A percentile compares a stretch with the other conserved stretches of the same genome.
phyloP scores from a whole-genome alignment of 2,113 vertebrate genomes.

The Percopsis transmontana region DNA sequence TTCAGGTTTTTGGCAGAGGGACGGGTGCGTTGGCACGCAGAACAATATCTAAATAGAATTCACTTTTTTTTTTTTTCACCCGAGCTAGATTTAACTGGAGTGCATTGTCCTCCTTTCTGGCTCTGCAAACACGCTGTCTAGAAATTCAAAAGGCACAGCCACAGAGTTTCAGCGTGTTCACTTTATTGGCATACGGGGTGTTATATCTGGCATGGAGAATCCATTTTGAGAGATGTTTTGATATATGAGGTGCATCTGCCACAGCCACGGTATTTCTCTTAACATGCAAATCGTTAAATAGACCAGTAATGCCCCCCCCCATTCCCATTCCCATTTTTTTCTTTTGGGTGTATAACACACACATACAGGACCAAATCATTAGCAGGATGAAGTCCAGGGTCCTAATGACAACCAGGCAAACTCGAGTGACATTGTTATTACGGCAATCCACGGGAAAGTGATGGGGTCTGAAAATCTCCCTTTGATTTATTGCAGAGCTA shows the following conservation, averaged over 20 bases:
- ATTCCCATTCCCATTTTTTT: constrained; percentile 40
- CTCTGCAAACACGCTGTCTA: constrained; percentile 60
- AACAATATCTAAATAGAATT: constrained; percentile 73
- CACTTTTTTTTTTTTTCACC: constrained; percentile 59
- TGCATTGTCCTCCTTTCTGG: constrained; percentile 70
- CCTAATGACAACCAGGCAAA: constrained; percentile 72
- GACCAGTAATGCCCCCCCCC: constrained; percentile 63
- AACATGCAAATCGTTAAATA: constrained; percentile 68
- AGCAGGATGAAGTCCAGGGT: constrained; percentile 67
- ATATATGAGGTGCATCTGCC: constrained; percentile 60
- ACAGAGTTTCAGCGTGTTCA: constrained; percentile 51
- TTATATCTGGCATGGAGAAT: constrained; percentile 71
- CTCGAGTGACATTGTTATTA: constrained; percentile 77
- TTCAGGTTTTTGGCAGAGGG: constrained; percentile 65
- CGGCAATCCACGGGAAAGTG: constrained; percentile 68
- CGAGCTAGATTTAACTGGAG: constrained; percentile 70
- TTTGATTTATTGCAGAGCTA: constrained; percentile 78
- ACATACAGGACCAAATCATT: constrained; percentile 65
- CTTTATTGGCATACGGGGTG: constrained; percentile 60
- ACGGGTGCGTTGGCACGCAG: constrained; percentile 64
- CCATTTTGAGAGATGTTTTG: constrained; percentile 53
- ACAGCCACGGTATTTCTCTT: constrained; percentile 55
- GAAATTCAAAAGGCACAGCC: constrained; percentile 64
- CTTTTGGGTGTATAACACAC: constrained; percentile 62
- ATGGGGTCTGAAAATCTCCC: constrained; percentile 71